phyloP scores from a whole-genome alignment of 2,113 vertebrate species.

The Odocoileus hemionus region DNA sequence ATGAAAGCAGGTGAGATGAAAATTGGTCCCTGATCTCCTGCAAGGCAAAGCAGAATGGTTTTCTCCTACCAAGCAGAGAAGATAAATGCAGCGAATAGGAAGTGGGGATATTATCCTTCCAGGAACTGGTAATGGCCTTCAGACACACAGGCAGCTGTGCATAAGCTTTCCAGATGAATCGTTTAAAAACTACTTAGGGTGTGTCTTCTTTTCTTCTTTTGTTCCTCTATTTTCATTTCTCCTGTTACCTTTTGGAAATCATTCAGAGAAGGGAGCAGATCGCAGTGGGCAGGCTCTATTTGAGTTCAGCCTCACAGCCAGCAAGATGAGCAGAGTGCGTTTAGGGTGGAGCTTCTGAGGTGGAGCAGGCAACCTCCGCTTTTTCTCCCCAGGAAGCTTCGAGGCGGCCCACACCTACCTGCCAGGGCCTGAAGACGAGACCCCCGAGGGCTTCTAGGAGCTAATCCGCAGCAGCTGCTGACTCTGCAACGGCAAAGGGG shows the following conservation, averaged over 20 bases:
- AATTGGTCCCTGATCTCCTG: conserved; percentile 57
- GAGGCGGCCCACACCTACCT: neutral
- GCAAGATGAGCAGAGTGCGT: neutral
- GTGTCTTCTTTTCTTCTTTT: conserved; percentile 50
- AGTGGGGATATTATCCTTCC: conserved; percentile 56
- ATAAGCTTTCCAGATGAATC: conserved; percentile 61
- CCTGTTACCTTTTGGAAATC: conserved; percentile 49
- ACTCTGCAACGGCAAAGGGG: neutral
- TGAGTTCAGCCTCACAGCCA: neutral
- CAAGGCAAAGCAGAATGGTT: conserved; percentile 55
- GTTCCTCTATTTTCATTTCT: conserved; percentile 55
- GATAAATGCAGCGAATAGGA: conserved; percentile 60
- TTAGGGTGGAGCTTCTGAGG: neutral
- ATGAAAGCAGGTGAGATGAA: conserved; percentile 59
- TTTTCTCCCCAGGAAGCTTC: neutral
- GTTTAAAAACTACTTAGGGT: conserved; percentile 62
- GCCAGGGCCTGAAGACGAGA: neutral
- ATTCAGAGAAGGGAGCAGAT: conserved; percentile 45
- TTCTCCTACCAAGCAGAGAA: conserved; percentile 63
- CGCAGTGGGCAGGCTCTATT: neutral
- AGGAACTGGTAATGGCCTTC: conserved; percentile 62
- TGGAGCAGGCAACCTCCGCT: neutral
- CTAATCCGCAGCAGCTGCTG: neutral
- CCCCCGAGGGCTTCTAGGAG: neutral
- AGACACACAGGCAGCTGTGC: conserved; percentile 5